Conservation (phyloP, 1,140 invertebrate species). For the Brevipalpus yothersi region DNA sequence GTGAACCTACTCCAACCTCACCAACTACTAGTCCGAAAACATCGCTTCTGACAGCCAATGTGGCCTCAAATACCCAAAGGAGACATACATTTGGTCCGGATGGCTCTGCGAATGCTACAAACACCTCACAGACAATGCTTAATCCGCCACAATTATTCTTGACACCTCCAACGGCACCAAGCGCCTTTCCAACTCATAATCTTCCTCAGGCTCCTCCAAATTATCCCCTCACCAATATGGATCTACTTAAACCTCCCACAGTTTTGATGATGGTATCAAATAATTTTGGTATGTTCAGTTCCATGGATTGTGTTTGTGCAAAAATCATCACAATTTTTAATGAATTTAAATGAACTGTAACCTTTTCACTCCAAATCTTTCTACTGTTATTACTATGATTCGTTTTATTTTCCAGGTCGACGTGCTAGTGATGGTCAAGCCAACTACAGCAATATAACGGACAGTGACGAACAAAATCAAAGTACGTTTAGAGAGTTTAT, state of each 20-base stretch:
- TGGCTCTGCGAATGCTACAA: constrained; percentile 16
- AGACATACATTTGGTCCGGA: constrained; percentile 79
- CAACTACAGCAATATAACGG: constrained; percentile 46
- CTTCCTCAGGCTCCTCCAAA: constrained; percentile 7
- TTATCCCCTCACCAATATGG: constrained; percentile 9
- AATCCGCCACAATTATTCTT: constrained; percentile 9
- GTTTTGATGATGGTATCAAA: constrained; percentile 9
- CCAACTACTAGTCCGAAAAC: background rate
- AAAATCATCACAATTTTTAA: constrained; percentile 27
- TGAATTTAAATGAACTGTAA: no score
- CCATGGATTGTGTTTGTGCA: background rate
- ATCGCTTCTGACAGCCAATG: background rate
- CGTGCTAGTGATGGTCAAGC: constrained; percentile 87
- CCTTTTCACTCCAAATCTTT: no score
- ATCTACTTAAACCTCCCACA: constrained; percentile 9
- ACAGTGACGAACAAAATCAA: no score
- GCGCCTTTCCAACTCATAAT: constrained; percentile 14
- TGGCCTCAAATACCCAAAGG: constrained; percentile 18
- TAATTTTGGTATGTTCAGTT: background rate
- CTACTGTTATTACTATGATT: no score
- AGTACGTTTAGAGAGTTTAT: no score
- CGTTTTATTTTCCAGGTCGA: constrained; percentile 40
- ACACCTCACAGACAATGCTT: constrained; percentile 29
- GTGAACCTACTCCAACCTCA: constrained; percentile 1
- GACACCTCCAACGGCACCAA: constrained; percentile 16